Evolutionary conservation across 2,888 invertebrate genomes (phyloP).

Genomic region (Cryptus armator): DNA sequence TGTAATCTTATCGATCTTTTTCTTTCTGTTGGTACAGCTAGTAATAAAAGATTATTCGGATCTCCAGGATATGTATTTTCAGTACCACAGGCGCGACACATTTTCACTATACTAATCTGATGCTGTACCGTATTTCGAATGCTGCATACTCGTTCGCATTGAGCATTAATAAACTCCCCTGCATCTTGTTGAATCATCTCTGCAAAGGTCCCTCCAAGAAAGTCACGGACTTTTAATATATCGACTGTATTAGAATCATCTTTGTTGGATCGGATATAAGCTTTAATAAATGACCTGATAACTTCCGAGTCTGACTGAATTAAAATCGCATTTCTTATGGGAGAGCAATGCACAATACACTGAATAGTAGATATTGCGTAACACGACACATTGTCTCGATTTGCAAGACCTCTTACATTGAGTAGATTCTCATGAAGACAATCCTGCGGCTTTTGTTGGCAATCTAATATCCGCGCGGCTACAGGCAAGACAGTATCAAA

Average conservation of each 20-base stretch:
- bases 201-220: conserved; percentile 43
- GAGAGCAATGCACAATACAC: conserved; percentile 43
- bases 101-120: no score
- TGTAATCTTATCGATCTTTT: no score
- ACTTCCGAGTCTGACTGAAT: not conserved
- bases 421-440: conserved; percentile 28
- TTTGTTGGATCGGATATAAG: conserved; percentile 7
- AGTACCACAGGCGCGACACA: no score
- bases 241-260: not conserved
- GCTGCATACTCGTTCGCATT: not conserved
- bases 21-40: no score
- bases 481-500: conserved; percentile 36
- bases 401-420: conserved; percentile 50
- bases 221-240: conserved; percentile 12
- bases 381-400: conserved; percentile 49
- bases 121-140: not conserved
- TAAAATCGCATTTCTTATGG: conserved; percentile 25
- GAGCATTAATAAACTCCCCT: conserved; percentile 27
- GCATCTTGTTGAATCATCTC: conserved; percentile 47
- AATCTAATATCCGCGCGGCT: conserved; percentile 18
- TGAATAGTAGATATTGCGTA: conserved; percentile 55
- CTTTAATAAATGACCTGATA: conserved; percentile 9
- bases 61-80: no score
- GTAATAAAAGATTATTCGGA: no score
- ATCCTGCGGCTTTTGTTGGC: conserved; percentile 22